These are phyloP conservation scores for Channa striata DNA, from an alignment of 2,797 vertebrate species.

Conservation along the genomic window DNA sequence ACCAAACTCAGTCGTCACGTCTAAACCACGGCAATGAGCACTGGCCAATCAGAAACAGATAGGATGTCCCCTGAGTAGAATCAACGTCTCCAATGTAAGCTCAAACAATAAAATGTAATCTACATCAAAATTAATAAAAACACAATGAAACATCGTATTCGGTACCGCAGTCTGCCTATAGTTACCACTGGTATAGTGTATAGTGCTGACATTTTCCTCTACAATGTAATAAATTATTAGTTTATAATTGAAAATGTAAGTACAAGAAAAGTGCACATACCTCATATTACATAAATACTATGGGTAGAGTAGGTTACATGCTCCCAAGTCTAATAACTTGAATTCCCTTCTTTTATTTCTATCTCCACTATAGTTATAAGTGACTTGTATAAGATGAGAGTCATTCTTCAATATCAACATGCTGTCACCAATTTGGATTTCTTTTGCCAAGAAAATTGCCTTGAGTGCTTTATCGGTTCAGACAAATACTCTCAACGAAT, in stretches of 20 bases:
- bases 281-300: neutral
- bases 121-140: too few species aligned
- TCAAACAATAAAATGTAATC: too few species aligned
- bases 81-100: too few species aligned
- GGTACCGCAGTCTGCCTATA: too few species aligned
- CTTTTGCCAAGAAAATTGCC: slow-evolving; percentile 9
- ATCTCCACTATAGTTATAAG: slow-evolving; percentile 35
- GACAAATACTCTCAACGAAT: slow-evolving; percentile 16
- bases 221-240: neutral
- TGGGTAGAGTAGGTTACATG: neutral
- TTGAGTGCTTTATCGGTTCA: slow-evolving; percentile 21
- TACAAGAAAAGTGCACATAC: neutral
- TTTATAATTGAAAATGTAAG: neutral
- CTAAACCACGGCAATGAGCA: too few species aligned
- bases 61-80: too few species aligned
- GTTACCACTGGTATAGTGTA: too few species aligned
- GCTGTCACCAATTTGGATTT: slow-evolving; percentile 30
- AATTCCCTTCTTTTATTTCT: slow-evolving; percentile 38
- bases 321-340: slow-evolving; percentile 16
- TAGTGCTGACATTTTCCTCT: neutral
- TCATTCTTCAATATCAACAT: slow-evolving; percentile 30
- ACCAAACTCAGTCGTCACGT: too few species aligned
- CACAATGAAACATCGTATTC: too few species aligned
- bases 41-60: too few species aligned
- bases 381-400: slow-evolving; percentile 50